Conservation (phyloP, 2,113 vertebrate species). For the Arenaria interpres region DNA sequence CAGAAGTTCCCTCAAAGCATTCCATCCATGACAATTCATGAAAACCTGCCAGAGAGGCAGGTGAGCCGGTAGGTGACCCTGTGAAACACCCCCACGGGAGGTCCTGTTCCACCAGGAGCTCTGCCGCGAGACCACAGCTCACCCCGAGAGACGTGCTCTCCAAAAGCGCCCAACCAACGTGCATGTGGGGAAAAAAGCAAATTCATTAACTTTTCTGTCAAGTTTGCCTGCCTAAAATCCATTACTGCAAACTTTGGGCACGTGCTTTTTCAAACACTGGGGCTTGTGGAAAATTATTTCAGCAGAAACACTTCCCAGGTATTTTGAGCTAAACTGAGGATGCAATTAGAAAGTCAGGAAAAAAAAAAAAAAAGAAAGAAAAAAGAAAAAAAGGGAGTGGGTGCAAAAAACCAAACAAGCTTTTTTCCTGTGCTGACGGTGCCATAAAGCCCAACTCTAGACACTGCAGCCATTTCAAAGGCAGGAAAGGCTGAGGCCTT, state of each 20-base stretch:
- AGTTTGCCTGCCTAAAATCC: background rate
- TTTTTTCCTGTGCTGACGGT: constrained; percentile 56
- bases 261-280: background rate
- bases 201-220: background rate
- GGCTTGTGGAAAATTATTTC: background rate
- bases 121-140: background rate
- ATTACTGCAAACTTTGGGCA: background rate
- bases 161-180: rapidly evolving
- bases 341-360: background rate
- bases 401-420: constrained; percentile 40
- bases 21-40: background rate
- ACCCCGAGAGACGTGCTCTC: rapidly evolving
- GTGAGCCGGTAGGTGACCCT: background rate
- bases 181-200: rapidly evolving
- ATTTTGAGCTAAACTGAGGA: background rate
- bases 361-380: no score
- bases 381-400: background rate
- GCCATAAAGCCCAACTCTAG: constrained; percentile 29
- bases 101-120: background rate
- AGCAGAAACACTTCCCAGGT: background rate
- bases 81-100: rapidly evolving
- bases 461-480: constrained; percentile 65
- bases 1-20: background rate
- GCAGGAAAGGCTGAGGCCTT: constrained; percentile 71
- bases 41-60: background rate